phyloP scores from a whole-genome alignment of 2,113 vertebrate genomes.

The Bolborhynchus lineola region DNA sequence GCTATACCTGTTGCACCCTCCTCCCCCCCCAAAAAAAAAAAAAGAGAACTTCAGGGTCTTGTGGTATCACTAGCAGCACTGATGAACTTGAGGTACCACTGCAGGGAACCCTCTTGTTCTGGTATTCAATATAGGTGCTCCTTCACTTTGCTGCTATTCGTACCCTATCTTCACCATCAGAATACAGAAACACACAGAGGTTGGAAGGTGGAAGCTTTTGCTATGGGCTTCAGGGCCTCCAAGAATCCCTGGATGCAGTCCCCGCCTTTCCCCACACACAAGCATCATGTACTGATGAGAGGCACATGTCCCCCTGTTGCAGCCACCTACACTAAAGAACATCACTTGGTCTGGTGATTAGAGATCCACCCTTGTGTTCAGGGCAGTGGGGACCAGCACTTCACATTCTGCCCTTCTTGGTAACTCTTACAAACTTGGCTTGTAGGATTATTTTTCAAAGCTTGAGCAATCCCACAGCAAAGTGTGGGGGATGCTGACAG shows the following conservation, averaged over 20 bases:
- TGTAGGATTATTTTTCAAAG: background rate
- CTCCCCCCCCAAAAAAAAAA: background rate
- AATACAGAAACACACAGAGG: background rate
- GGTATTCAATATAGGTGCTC: fast-evolving
- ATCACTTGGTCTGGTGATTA: background rate
- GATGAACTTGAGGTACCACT: background rate
- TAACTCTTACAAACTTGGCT: background rate
- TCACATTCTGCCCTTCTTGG: background rate
- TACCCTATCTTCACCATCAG: too few relatives aligned
- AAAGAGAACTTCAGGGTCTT: background rate
- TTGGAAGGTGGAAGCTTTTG: background rate
- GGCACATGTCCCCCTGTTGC: fast-evolving
- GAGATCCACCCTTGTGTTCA: background rate
- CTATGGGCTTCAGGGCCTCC: background rate
- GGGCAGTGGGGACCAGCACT: background rate
- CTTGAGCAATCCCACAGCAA: background rate
- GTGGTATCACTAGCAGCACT: background rate
- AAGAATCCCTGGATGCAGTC: background rate
- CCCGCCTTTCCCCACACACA: too few relatives aligned
- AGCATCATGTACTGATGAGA: background rate
- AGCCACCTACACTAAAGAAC: background rate
- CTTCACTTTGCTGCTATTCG: background rate
- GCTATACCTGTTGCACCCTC: background rate
- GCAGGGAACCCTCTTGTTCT: background rate
- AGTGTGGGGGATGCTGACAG: fast-evolving